Conservation (phyloP, 2,113 vertebrate species). For the Anseranas semipalmata region DNA sequence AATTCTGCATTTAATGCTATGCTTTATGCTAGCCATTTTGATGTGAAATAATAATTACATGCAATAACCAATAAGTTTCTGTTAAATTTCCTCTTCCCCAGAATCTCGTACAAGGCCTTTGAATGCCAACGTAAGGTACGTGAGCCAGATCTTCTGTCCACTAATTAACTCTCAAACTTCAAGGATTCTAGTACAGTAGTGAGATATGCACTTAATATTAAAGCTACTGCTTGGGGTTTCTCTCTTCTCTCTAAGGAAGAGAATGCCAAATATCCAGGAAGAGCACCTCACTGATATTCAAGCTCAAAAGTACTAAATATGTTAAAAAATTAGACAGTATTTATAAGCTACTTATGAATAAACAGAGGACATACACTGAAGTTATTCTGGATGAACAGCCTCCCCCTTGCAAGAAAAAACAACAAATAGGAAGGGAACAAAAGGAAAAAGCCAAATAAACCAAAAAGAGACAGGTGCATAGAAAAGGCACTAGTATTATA, state of each 20-base stretch:
- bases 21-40: not conserved
- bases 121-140: not conserved
- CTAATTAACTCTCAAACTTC: not conserved
- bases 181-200: not conserved
- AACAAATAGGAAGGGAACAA: not conserved
- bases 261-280: not conserved
- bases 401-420: not conserved
- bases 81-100: not conserved
- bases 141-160: not conserved
- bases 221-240: not conserved
- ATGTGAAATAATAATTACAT: not conserved
- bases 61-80: not conserved
- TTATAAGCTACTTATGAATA: not conserved
- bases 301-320: not conserved
- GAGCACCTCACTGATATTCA: not conserved
- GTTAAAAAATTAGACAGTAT: not conserved
- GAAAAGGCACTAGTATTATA: not conserved
- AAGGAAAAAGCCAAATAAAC: not conserved
- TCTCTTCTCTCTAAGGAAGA: not conserved
- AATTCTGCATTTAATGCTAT: not conserved
- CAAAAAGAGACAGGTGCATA: not conserved
- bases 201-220: not conserved
- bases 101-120: not conserved
- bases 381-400: not conserved
- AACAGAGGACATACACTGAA: not conserved